phyloP scores from a whole-genome alignment of 2,113 vertebrate species.

The Varanus salvator region DNA sequence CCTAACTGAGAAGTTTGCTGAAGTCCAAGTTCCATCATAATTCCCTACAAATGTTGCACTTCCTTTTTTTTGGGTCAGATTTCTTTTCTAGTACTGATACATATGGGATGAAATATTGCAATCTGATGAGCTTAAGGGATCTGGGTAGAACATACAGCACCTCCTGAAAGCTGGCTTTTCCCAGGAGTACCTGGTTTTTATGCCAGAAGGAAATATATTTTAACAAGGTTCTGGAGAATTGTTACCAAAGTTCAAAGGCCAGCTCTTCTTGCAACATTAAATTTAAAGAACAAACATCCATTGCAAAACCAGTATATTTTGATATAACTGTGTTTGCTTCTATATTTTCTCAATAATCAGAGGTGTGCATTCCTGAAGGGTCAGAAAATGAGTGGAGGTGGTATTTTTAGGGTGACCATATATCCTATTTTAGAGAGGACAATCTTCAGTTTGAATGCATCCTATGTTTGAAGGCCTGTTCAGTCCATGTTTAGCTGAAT shows the following conservation, averaged over 20 bases:
- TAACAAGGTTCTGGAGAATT: neutral
- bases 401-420: too few relatives aligned
- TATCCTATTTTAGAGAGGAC: too few relatives aligned
- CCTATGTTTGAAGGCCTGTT: too few relatives aligned
- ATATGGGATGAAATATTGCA: slow-evolving; percentile 36
- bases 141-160: fast-evolving
- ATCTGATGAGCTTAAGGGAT: neutral
- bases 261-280: neutral
- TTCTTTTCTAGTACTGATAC: slow-evolving; percentile 31
- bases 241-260: neutral
- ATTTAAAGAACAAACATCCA: neutral
- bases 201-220: neutral
- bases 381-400: too few relatives aligned
- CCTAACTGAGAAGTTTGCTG: slow-evolving; percentile 27
- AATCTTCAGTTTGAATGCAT: too few relatives aligned
- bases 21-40: slow-evolving; percentile 57
- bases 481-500: too few relatives aligned
- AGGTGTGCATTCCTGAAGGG: neutral
- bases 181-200: fast-evolving
- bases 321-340: neutral
- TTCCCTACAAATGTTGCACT: slow-evolving; percentile 28
- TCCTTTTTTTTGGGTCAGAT: slow-evolving; percentile 43
- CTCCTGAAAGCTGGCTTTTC: neutral
- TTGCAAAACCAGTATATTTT: neutral
- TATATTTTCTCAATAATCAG: neutral